Evolutionary conservation across 2,797 vertebrate species (phyloP), one percentile per base, ranked within the genome.

Genomic region (Microtus obscurus): DNA sequence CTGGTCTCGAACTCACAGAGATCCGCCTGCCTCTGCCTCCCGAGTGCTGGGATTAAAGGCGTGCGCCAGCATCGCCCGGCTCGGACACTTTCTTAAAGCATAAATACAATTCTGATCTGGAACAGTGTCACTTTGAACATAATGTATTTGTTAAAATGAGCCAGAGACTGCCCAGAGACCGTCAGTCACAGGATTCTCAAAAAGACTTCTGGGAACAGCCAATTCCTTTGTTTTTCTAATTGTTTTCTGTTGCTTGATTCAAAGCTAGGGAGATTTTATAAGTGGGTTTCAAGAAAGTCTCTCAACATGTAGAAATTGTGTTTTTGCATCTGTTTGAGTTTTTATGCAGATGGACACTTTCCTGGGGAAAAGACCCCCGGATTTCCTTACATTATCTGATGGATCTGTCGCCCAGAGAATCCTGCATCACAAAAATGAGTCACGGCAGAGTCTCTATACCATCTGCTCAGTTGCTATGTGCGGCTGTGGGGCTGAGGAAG

Each of bases 231-330:
- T 85, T 95, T 81, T 73, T 76, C 69, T 31, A 77, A 78, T 79
- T 37, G 31, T 4, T 81, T 3, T 73, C 59, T 67, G 17, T 79
- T 87, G n/a, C 10, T 63, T 76, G 7, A 59, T 91, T 93, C 76
- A 79, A 89, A 94, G 83, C 14, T n/a, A 34, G 4, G 3, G 17
- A 25, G 51, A 43, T 16, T 71, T 43, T 80, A 9, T 6, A 29
- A 73, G 2, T 43, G 31, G 23, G 10, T 79, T 95, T 87, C 43
- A 79, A 87, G 77, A 85, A 81, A 95, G 67, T n/a, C 34, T 74
- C 31, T 51, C 3, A 63, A 82, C 37, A 61, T 51, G 12, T 73
- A 65, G 17, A 80, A 90, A 53, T 77, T 61, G 19, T 73, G 37
- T 31, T 93, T 89, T 71, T 83, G 86, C 0, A 48, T 21, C 45